These are phyloP conservation scores for Prosopocoilus inquinatus DNA, from an alignment of 2,888 invertebrate genomes.

Conservation along the genomic window DNA sequence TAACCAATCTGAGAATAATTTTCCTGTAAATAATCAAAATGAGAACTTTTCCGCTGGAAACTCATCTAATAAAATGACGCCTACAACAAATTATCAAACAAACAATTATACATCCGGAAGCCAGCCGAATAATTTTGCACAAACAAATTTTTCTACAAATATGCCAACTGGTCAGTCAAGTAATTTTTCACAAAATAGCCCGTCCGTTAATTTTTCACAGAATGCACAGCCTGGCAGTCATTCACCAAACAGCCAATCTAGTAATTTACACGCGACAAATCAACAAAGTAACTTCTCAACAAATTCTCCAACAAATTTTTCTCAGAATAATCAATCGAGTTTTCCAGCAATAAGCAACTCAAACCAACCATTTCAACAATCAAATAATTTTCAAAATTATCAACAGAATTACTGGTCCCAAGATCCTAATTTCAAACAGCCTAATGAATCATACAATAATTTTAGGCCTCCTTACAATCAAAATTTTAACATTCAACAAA, in stretches of 20 bases:
- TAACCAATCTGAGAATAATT: neutral
- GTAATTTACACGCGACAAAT: neutral
- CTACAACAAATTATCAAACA: neutral
- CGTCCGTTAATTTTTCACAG: slow-evolving; percentile 8
- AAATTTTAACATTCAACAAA: slow-evolving; percentile 33
- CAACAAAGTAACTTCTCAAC: neutral
- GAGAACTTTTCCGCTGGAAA: neutral
- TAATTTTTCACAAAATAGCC: neutral
- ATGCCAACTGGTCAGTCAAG: neutral
- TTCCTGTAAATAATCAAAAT: slow-evolving; percentile 2
- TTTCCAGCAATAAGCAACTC: slow-evolving; percentile 8
- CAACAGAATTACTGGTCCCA: slow-evolving; percentile 29
- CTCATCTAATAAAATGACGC: neutral
- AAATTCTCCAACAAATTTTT: slow-evolving; percentile 6
- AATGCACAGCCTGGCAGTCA: slow-evolving; percentile 6
- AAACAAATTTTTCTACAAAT: neutral
- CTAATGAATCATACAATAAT: slow-evolving; percentile 36
- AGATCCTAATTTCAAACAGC: slow-evolving; percentile 19
- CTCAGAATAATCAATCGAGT: neutral
- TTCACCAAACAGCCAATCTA: neutral
- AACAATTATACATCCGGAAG: neutral
- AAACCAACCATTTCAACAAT: slow-evolving; percentile 15
- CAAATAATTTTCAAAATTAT: slow-evolving; percentile 18
- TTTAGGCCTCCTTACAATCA: slow-evolving; percentile 36
- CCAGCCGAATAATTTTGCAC: neutral